A percentile compares a stretch with the other conserved stretches of the same genome.
Evolutionary conservation across 2,888 invertebrate genomes (phyloP).

Genomic region (Congeria kusceri): DNA sequence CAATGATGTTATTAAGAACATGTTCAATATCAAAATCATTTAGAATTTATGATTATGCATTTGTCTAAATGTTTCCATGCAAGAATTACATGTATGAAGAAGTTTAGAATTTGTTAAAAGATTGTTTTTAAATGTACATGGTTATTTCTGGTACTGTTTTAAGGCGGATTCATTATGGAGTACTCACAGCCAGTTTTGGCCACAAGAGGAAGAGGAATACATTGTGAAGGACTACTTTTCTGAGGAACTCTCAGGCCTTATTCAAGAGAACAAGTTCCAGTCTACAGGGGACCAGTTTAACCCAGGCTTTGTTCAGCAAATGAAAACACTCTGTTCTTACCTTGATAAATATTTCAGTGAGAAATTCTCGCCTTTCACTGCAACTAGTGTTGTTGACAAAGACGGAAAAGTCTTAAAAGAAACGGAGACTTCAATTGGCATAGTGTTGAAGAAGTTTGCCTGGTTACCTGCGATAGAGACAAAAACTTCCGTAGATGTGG

Average conservation of each 20-base stretch:
- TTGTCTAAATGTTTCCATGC: too few relatives aligned
- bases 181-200: constrained; percentile 70
- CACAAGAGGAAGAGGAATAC: constrained; percentile 62
- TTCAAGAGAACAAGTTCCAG: constrained; percentile 57
- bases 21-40: too few relatives aligned
- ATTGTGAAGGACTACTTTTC: constrained; percentile 75
- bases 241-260: constrained; percentile 76
- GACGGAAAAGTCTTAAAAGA: constrained; percentile 63
- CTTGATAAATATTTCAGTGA: constrained; percentile 75
- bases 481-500: constrained; percentile 24
- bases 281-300: background rate
- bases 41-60: too few relatives aligned
- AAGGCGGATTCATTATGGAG: constrained; percentile 78
- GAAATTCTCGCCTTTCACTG: constrained; percentile 53
- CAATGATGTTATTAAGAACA: too few relatives aligned
- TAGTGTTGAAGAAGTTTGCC: constrained; percentile 67
- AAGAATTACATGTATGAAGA: too few relatives aligned
- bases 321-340: constrained; percentile 71
- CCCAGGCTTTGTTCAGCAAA: constrained; percentile 67
- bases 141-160: constrained; percentile 11
- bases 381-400: constrained; percentile 59
- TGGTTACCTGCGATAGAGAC: constrained; percentile 79
- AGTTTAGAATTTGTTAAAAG: too few relatives aligned
- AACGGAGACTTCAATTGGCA: constrained; percentile 77
- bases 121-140: too few relatives aligned